Conservation (phyloP, 2,888 invertebrate species). For the Nesidiocoris tenuis region DNA sequence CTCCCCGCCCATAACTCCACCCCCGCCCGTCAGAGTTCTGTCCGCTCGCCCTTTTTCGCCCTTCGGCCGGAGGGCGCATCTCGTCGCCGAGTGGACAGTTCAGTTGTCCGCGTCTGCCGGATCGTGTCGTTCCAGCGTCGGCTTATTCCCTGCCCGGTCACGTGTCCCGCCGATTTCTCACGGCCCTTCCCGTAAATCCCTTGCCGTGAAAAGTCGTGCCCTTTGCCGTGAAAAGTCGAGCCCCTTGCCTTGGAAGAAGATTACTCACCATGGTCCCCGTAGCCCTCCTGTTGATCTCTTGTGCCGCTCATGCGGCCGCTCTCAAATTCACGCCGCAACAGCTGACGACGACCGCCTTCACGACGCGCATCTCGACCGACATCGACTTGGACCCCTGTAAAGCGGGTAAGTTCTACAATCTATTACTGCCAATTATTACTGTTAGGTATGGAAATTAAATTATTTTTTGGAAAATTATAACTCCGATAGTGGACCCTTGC, state of each 20-base stretch:
- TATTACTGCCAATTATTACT: neutral
- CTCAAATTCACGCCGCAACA: slow-evolving; percentile 66
- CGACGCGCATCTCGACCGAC: slow-evolving; percentile 69
- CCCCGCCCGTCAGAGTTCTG: neutral
- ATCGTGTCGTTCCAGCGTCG: neutral
- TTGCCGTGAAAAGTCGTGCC: too few species aligned
- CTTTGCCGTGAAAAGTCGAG: too few species aligned
- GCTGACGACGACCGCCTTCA: slow-evolving; percentile 64
- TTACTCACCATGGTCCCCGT: neutral
- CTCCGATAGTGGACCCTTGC: too few species aligned
- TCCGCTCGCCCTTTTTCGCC: neutral
- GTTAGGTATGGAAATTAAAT: neutral
- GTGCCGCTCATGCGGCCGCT: slow-evolving; percentile 8
- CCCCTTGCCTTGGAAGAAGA: too few species aligned
- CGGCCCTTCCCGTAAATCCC: neutral
- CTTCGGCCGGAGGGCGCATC: neutral
- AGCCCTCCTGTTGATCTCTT: neutral
- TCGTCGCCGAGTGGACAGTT: too few species aligned
- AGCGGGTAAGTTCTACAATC: slow-evolving; percentile 66
- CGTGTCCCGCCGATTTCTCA: neutral
- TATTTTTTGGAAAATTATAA: too few species aligned
- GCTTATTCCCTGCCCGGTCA: too few species aligned
- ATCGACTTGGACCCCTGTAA: slow-evolving; percentile 83
- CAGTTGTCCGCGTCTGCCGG: neutral
- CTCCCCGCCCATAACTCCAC: neutral